A percentile compares a stretch with the other conserved stretches of the same genome.
Conservation (phyloP, 2,888 invertebrate species). For the Drosophila barbarae region DNA sequence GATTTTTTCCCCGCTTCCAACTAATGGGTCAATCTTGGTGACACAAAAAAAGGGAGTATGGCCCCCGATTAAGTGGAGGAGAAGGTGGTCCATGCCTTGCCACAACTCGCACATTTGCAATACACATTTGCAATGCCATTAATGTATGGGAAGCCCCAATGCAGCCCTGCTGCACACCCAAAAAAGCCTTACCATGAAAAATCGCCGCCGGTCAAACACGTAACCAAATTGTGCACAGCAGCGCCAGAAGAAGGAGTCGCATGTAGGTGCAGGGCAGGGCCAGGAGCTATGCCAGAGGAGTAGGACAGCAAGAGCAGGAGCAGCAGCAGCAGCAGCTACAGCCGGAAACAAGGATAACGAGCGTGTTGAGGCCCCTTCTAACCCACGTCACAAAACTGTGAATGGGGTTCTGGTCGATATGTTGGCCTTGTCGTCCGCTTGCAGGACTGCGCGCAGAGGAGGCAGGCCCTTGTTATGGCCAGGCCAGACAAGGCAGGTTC, state of each 20-base stretch:
- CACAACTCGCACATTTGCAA: constrained; percentile 65
- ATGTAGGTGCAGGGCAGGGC: constrained; percentile 6
- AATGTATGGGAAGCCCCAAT: constrained; percentile 53
- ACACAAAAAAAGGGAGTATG: too few relatives aligned
- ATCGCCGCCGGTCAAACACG: constrained; percentile 73
- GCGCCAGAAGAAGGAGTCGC: constrained; percentile 21
- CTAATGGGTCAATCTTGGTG: constrained; percentile 19
- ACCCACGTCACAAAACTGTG: constrained; percentile 30
- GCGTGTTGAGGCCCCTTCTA: constrained; percentile 69
- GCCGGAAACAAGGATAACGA: constrained; percentile 75
- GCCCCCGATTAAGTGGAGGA: constrained; percentile 55
- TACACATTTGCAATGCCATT: constrained; percentile 72
- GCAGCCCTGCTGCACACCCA: not conserved
- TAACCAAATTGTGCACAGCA: constrained; percentile 71
- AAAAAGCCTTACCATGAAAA: constrained; percentile 67
- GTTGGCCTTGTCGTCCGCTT: constrained; percentile 41
- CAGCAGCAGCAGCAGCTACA: constrained; percentile 48
- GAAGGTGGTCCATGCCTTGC: constrained; percentile 18
- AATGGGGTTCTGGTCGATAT: constrained; percentile 41
- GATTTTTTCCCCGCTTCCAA: not conserved
- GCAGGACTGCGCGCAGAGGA: constrained; percentile 1
- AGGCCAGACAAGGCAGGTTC: constrained; percentile 22
- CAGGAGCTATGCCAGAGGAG: constrained; percentile 13
- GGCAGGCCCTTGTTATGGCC: constrained; percentile 55
- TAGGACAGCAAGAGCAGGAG: constrained; percentile 24